Evolutionary conservation across 2,113 vertebrate species (phyloP).

Genomic region (Cyprinodon brontotheroides): DNA sequence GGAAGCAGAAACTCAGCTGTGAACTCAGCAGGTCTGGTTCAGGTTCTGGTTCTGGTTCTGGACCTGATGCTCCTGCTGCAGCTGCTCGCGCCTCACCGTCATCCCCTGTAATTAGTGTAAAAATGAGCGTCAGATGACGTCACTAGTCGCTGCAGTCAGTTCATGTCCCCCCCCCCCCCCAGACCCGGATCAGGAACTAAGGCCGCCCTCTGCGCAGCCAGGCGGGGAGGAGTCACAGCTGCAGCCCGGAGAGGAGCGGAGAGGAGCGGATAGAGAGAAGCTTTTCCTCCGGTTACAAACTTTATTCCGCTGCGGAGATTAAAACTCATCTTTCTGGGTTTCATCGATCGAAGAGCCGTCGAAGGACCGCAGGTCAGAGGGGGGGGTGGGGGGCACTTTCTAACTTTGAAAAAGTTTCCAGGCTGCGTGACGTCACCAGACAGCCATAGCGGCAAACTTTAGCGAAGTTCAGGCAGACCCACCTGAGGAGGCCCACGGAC

Average conservation of each 20-base stretch:
- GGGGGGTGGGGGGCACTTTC: not conserved
- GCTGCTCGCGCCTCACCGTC: not conserved
- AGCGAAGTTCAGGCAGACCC: constrained; percentile 7
- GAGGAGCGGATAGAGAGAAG: constrained; percentile 63
- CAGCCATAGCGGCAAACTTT: not conserved
- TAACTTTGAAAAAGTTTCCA: constrained; percentile 54
- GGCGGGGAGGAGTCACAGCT: constrained; percentile 63
- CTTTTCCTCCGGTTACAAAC: constrained; percentile 29
- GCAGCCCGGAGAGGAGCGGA: constrained; percentile 15
- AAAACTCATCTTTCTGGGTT: not conserved
- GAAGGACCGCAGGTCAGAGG: constrained; percentile 55
- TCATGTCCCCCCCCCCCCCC: not conserved
- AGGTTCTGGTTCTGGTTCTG: too few relatives aligned
- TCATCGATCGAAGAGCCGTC: constrained; percentile 14
- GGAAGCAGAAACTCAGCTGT: too few relatives aligned
- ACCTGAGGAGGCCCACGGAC: not conserved
- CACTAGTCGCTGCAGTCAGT: not conserved
- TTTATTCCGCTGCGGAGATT: constrained; percentile 17
- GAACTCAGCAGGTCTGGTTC: too few relatives aligned
- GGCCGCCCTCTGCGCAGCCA: constrained; percentile 15
- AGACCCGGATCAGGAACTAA: not conserved
- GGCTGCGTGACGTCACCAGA: constrained; percentile 57
- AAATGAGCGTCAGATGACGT: not conserved
- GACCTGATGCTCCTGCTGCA: too few relatives aligned
- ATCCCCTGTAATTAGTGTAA: not conserved